Base-by-base conservation (phyloP, 2,113 vertebrate genomes). In the Dendrocopos noguchii region DNA sequence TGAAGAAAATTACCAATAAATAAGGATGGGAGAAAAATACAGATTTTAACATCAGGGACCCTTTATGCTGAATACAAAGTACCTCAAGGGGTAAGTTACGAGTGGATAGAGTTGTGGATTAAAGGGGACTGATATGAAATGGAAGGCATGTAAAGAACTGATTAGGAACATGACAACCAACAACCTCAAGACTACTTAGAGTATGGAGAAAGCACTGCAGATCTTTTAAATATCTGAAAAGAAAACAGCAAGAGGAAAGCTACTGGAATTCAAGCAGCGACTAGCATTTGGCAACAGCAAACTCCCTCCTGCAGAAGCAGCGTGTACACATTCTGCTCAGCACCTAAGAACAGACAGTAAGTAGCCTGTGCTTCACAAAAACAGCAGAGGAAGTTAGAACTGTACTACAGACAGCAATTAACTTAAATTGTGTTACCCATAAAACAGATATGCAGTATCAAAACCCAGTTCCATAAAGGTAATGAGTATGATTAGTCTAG, bases 271-370 rank as follows among this genome's bases (percentile, higher is more conserved):
- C 44, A 22, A 53, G 3, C 1, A 82, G 17, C 11, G 28, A 65
- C n/a, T 21, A 55, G 7, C 3, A 31, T 42, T 83, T 11, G 29
- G 17, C 28, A 31, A 55, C 6, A 57, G 7, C 36, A 24, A 71
- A 61, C 5, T 57, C 28, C 11, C 9, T 67, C 55, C 68, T 77
- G 29, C 42, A 80, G 68, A 73, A 85, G 60, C 15, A 61, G 15
- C 9, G 71, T 2, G 2, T 9, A 39, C 1, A 0, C 50, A 24
- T 52, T 87, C 31, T 36, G 33, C 72, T 57, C 25, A 22, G 59
- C 9, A 73, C 8, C 8, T 59, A 85, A 85, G 22, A 59, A 66
- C 0, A 0, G 46, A n/a, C 3, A 55, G 0, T 6, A 65, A 63
- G 7, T 12, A 29, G 2, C 27, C 13, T 2, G 1, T 17, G 0